Evolutionary conservation across 1,140 invertebrate genomes (phyloP).

Genomic region (Papilio polytes): DNA sequence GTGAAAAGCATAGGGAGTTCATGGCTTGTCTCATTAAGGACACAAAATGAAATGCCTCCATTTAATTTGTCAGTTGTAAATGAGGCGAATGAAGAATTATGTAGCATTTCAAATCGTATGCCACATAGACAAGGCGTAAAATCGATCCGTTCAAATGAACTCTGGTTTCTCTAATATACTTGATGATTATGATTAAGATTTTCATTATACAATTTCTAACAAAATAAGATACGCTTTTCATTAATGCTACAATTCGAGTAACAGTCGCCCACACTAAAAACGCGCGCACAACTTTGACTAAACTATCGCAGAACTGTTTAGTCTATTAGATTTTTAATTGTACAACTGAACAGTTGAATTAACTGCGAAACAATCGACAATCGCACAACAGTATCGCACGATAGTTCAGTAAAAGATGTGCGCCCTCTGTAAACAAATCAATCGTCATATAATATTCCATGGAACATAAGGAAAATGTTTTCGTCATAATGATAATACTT

Average conservation of each 20-base stretch:
- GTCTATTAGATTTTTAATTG: no score
- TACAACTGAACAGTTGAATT: no score
- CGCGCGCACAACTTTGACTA: no score
- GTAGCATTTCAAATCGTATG: conserved; percentile 4
- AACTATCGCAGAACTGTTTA: no score
- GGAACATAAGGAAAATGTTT: neutral
- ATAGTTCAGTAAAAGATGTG: no score
- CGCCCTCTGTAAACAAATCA: no score
- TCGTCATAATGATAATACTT: neutral
- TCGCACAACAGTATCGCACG: no score
- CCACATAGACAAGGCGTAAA: neutral
- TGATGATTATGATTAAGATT: neutral
- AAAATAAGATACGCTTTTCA: neutral
- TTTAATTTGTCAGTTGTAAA: conserved; percentile 3
- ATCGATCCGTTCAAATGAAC: neutral
- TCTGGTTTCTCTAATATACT: neutral
- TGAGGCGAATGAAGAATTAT: neutral
- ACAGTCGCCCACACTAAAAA: neutral
- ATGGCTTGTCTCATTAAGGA: neutral
- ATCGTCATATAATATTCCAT: no score
- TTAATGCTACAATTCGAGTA: neutral
- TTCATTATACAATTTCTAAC: neutral
- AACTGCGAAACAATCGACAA: no score
- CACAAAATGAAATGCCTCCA: neutral
- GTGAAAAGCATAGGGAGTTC: no score